Conservation (phyloP, 2,888 invertebrate genomes). For the Limnephilus auricula region DNA sequence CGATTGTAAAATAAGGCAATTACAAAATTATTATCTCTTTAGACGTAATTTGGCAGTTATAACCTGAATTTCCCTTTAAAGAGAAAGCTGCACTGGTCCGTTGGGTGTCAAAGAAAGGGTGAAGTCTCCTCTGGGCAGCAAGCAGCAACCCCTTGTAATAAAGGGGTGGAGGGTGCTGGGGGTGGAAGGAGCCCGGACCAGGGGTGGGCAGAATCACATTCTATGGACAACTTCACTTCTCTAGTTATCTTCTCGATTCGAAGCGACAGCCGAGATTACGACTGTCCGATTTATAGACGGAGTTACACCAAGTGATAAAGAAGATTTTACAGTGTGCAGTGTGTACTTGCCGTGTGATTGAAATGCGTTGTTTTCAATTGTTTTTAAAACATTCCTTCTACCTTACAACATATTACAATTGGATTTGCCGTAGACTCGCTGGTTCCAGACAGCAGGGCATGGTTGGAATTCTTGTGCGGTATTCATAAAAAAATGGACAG, state of each 20-base stretch:
- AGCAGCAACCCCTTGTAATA: background rate
- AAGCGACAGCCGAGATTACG: conserved; percentile 58
- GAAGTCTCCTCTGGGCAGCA: background rate
- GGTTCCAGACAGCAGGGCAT: no score
- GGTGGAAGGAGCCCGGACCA: conserved; percentile 14
- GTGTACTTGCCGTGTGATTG: background rate
- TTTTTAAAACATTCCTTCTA: no score
- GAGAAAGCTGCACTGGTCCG: background rate
- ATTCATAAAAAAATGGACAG: no score
- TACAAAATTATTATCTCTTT: no score
- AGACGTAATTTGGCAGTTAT: background rate
- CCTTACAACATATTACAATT: no score
- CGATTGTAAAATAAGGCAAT: no score
- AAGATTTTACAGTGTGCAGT: background rate
- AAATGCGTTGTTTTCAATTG: background rate
- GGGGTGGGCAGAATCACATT: conserved; percentile 31
- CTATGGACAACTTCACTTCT: conserved; percentile 54
- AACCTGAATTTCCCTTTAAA: background rate
- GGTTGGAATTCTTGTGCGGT: no score
- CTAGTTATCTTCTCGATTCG: conserved; percentile 57
- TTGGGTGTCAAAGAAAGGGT: background rate
- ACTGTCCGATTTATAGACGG: conserved; percentile 45
- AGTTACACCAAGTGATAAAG: background rate
- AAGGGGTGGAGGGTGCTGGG: background rate
- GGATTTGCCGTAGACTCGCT: no score